These are phyloP conservation scores for Cathartes aura DNA, from an alignment of 2,113 vertebrate genomes.

Conservation along the genomic window DNA sequence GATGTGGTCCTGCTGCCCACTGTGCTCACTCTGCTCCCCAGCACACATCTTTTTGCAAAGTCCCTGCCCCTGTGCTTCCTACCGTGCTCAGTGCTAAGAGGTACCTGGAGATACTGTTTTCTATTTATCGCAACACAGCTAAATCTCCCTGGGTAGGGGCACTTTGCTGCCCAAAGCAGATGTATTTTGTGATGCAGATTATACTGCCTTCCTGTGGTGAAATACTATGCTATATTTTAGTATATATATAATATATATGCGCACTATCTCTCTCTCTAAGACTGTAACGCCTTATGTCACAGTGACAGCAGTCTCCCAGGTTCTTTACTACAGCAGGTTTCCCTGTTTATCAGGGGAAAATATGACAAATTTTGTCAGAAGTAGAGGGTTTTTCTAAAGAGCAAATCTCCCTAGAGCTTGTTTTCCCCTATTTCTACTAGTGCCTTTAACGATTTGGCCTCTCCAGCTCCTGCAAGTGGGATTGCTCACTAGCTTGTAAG, in stretches of 20 bases:
- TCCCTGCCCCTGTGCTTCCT: background rate
- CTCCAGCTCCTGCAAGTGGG: background rate
- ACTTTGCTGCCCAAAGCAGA: background rate
- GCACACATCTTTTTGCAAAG: background rate
- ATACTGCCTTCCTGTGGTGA: background rate
- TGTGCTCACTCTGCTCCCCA: background rate
- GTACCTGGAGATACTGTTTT: background rate
- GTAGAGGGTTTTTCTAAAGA: background rate
- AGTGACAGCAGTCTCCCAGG: background rate
- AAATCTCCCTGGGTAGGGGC: background rate
- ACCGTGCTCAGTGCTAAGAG: fast-evolving
- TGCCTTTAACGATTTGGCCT: background rate
- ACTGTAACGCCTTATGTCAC: background rate
- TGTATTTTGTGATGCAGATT: background rate
- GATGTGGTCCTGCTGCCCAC: too few relatives aligned
- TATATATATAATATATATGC: background rate
- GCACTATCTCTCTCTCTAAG: background rate
- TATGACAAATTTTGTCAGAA: background rate
- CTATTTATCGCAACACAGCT: background rate
- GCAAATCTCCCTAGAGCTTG: background rate
- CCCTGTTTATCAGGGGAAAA: background rate
- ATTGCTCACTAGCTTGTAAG: background rate
- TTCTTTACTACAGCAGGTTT: background rate
- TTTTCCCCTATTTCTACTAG: background rate
- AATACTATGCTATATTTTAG: background rate